Conservation (phyloP, 2,113 vertebrate species). For the Syngnathoides biaculeatus region DNA sequence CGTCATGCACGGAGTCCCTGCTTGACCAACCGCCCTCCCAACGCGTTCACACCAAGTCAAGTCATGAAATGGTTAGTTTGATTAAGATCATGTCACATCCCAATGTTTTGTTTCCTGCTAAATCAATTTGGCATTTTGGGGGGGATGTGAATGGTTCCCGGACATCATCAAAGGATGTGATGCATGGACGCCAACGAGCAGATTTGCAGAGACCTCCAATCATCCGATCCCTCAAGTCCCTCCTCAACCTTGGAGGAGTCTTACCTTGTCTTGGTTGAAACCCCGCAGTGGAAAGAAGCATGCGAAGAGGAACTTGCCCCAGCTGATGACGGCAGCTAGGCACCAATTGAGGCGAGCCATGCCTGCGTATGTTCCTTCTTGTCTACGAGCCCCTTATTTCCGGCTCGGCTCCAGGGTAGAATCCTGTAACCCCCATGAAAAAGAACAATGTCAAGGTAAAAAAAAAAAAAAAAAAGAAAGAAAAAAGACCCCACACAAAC, state of each 20-base stretch:
- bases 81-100: slow-evolving; percentile 23
- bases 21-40: slow-evolving; percentile 14
- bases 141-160: slow-evolving; percentile 8
- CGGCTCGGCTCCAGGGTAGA: slow-evolving; percentile 34
- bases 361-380: slow-evolving; percentile 53
- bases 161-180: slow-evolving; percentile 1
- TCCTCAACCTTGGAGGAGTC: slow-evolving; percentile 23
- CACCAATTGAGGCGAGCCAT: slow-evolving; percentile 86
- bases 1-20: slow-evolving; percentile 27
- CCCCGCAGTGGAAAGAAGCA: slow-evolving; percentile 81
- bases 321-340: slow-evolving; percentile 82
- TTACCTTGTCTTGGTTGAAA: slow-evolving; percentile 74
- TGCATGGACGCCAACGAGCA: slow-evolving; percentile 15
- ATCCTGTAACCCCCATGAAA: slow-evolving; percentile 40
- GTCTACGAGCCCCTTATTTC: slow-evolving; percentile 60
- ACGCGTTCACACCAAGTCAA: slow-evolving; percentile 46
- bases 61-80: slow-evolving; percentile 13
- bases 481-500: slow-evolving; percentile 27
- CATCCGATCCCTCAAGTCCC: slow-evolving; percentile 10
- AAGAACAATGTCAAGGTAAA: slow-evolving; percentile 19
- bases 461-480: neutral
- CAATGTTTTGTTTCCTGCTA: slow-evolving; percentile 24
- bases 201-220: slow-evolving; percentile 29
- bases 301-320: slow-evolving; percentile 84
- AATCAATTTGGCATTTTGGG: slow-evolving; percentile 4